Conservation (phyloP, 2,797 vertebrate genomes). For the Limnodromus scolopaceus region DNA sequence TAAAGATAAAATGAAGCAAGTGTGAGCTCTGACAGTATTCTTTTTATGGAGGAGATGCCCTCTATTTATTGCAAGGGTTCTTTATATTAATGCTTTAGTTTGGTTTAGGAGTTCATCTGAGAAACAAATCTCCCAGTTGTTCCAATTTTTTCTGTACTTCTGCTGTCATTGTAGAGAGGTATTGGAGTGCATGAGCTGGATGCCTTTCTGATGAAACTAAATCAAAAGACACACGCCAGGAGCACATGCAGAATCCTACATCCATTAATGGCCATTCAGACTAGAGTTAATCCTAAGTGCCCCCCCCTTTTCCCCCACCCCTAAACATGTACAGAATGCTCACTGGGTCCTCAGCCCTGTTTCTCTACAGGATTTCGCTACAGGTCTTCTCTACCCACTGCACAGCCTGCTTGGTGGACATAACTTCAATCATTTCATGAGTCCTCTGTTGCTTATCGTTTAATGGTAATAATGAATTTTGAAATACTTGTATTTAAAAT, state of each 20-base stretch:
- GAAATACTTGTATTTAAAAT: conserved; percentile 53
- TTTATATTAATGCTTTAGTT: neutral
- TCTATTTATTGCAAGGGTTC: conserved; percentile 3
- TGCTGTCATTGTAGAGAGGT: neutral
- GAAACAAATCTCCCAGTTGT: neutral
- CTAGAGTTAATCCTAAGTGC: neutral
- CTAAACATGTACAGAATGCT: neutral
- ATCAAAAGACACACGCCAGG: neutral
- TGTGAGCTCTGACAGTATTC: neutral
- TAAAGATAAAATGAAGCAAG: neutral
- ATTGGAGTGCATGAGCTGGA: neutral
- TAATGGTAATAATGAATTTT: conserved; percentile 28
- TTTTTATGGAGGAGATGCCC: neutral
- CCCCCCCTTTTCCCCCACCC: rapidly evolving
- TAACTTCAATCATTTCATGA: neutral
- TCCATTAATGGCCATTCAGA: neutral
- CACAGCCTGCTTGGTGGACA: neutral
- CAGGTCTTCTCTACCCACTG: neutral
- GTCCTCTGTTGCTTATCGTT: neutral
- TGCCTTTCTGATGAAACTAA: neutral
- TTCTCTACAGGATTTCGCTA: neutral
- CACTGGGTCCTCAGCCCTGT: neutral
- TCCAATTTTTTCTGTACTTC: neutral
- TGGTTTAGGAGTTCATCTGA: neutral
- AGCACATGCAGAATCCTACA: neutral